Evolutionary conservation across 2,113 vertebrate species (phyloP), one percentile per base, ranked within the genome.

Genomic region (Capreolus pygargus): DNA sequence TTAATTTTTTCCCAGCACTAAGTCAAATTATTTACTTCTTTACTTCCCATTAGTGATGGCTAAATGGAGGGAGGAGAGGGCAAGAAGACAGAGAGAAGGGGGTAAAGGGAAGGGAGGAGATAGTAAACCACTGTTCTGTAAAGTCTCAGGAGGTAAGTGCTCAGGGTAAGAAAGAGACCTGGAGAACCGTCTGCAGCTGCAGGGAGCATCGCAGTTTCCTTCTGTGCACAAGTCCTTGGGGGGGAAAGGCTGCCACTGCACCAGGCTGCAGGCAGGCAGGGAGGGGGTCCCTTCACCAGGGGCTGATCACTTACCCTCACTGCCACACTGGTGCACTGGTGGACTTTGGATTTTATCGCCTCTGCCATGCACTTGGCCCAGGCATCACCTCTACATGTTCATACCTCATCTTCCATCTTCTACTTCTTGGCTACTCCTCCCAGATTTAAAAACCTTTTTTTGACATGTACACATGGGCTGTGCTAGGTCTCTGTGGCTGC

Each of bases 281-380:
- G 13, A 16, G 74, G 96, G 92, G 93, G 97, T 98, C 99, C 99
- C 99, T 99, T 99, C 97, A 99, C 99, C 98, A 99, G 99, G 93
- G 99, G 99, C 74, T 99, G 98, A 97, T 99, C 99, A 6, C 98
- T 99, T 99, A 98, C 99, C 99, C 47, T 99, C 99, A 6, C 99
- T 99, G 0, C 99, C 99, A 97, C 99, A 99, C 99, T 99, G 99
- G 94, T 99, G 99, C 99, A 99, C 99, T 99, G 99, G 94, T 99
- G 99, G 84, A 99, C 99, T 99, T 99, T 99, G 98, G 99, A 99
- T 98, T 99, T 99, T 99, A 99, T 99, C 98, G 99, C 99, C 98
- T 99, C 99, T 15, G 99, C 99, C 99, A 99, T 99, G 99, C 99
- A 99, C 98, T 99, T 99, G 97, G 99, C 99, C 99, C 99, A 99